Evolutionary conservation across 2,797 vertebrate species (phyloP), one percentile per base, ranked within the genome.

Genomic region (Alfaro cultratus): DNA sequence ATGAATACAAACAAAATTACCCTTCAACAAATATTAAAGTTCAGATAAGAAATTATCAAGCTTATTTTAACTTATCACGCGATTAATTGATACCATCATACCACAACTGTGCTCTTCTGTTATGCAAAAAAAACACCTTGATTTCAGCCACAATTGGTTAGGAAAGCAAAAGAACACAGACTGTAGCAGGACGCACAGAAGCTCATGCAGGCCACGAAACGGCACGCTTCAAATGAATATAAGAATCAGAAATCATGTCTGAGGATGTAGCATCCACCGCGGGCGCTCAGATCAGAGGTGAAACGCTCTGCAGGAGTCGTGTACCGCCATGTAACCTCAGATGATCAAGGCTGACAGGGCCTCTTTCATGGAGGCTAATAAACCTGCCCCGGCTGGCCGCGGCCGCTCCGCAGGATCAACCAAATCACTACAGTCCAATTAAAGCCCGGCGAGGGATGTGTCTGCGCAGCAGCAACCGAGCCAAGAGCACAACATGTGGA

Each of bases 341-440:
- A 53, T 36, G 85, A 71, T 62, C 62, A 47, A 46, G 77, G 51
- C 26, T 46, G 77, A 68, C 41, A 4, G 80, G 74, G 4, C 13
- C 26, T 39, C 79, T 85, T 80, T 88, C 85, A 90, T 85, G 80
- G 76, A 77, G 80, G 74, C 74, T 85, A 83, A 87, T 89, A 83
- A 93, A 80, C 49, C 74, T 70, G 78, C 29, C 16, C 74, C 47
- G 76, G 45, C 75, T 79, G 75, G 84, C 76, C 72, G 74, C 9
- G 29, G 73, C 79, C 55, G 72, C 82, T 81, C 45, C 29, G 11
- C 60, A 49, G 83, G 77, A 80, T 76, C 74, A 87, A 80, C 81
- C 75, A 72, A 91, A 86, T 83, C 86, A 87, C 87, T 79, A 41
- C 73, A 53, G 67, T 51, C 78, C 80, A 85, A 90, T 88, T 89